A percentile compares a stretch with the other conserved stretches of the same genome.
These are phyloP conservation scores for Nipponia nippon DNA, from an alignment of 2,113 vertebrate genomes.

Conservation along the genomic window DNA sequence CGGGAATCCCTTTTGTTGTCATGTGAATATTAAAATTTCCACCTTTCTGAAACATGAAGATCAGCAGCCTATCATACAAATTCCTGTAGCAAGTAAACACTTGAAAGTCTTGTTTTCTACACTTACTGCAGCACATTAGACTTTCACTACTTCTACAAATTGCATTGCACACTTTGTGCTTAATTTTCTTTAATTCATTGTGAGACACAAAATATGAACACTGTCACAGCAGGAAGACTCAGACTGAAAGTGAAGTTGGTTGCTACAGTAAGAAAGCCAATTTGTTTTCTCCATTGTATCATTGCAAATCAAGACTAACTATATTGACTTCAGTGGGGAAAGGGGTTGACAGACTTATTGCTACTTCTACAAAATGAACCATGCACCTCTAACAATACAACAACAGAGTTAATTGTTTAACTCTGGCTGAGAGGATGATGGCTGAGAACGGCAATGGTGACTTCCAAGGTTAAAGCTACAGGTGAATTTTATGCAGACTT, in stretches of 20 bases:
- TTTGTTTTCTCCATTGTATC: conserved; percentile 16
- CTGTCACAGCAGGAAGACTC: neutral
- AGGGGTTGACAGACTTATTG: neutral
- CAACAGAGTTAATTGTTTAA: neutral
- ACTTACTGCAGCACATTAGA: neutral
- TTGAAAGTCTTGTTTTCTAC: neutral
- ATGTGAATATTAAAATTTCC: neutral
- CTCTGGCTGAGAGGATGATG: neutral
- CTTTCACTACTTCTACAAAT: neutral
- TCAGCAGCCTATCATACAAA: neutral
- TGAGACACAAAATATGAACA: conserved; percentile 14
- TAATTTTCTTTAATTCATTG: conserved; percentile 18
- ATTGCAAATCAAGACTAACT: neutral
- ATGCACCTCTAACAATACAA: neutral
- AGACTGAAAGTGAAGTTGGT: neutral
- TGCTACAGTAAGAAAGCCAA: neutral
- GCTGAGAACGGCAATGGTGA: neutral
- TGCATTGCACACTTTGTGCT: neutral
- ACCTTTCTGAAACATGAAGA: neutral
- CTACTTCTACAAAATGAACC: conserved; percentile 8
- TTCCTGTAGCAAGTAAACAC: neutral
- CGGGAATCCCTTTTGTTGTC: neutral
- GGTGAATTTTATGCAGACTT: neutral
- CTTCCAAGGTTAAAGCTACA: neutral
- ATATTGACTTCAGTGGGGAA: neutral